A percentile compares a stretch with the other conserved stretches of the same genome.
These are phyloP conservation scores for Dicrurus megarhynchus DNA, from an alignment of 2,113 vertebrate species.

Conservation along the genomic window DNA sequence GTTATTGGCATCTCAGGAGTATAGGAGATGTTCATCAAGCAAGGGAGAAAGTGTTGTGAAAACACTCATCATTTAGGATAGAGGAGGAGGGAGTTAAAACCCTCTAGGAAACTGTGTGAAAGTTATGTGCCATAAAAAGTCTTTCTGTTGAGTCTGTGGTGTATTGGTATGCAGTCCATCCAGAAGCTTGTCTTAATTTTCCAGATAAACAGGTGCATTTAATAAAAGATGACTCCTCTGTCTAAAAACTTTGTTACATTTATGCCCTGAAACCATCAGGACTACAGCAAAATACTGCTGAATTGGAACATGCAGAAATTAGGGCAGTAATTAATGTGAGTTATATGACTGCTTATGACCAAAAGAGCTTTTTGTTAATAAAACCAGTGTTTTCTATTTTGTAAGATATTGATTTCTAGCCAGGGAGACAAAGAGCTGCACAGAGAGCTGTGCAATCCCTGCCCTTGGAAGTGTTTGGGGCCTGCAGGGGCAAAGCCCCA, in stretches of 20 bases:
- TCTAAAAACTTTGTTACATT: neutral
- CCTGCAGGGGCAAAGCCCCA: neutral
- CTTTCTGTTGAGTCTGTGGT: neutral
- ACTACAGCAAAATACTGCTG: neutral
- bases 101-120: neutral
- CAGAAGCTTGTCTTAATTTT: conserved; percentile 4
- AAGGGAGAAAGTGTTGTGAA: neutral
- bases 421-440: neutral
- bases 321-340: neutral
- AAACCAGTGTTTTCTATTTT: neutral
- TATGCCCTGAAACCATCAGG: neutral
- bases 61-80: neutral
- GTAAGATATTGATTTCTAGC: neutral
- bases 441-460: neutral
- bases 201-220: neutral
- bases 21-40: neutral
- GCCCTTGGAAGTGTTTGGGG: neutral
- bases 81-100: neutral
- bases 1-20: neutral
- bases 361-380: conserved; percentile 19
- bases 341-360: neutral
- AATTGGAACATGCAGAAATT: neutral
- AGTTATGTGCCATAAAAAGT: neutral
- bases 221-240: neutral
- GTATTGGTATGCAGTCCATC: neutral